Evolutionary conservation across 2,113 vertebrate genomes (phyloP).

Genomic region (Cinclus mexicanus): DNA sequence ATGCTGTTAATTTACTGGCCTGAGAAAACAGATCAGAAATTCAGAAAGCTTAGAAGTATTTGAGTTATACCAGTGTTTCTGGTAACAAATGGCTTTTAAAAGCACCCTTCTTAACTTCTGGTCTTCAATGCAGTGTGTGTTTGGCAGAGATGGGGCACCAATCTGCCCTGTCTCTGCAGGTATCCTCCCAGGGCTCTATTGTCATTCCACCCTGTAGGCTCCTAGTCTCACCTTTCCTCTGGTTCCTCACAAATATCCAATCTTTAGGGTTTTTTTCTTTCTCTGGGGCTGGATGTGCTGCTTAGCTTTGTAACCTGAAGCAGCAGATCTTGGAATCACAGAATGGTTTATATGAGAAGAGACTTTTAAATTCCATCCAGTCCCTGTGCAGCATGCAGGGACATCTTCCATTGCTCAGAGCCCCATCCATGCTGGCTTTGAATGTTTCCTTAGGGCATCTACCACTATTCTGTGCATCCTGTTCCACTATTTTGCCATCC

Average conservation of each 20-base stretch:
- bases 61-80: background rate
- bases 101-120: background rate
- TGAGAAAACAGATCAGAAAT: constrained; percentile 19
- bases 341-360: background rate
- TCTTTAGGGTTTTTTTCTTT: background rate
- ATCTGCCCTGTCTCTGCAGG: background rate
- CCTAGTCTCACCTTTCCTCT: background rate
- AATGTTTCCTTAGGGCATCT: background rate
- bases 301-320: background rate
- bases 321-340: background rate
- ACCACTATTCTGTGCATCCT: background rate
- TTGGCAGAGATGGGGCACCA: background rate
- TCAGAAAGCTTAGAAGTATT: background rate
- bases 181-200: background rate
- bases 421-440: background rate
- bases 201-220: rapidly evolving
- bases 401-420: background rate
- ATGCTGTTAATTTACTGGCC: background rate
- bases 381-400: background rate
- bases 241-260: background rate
- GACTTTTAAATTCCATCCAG: too few relatives aligned
- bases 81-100: background rate
- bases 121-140: background rate
- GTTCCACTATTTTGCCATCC: background rate
- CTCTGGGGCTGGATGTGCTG: background rate